Evolutionary conservation across 2,797 vertebrate genomes (phyloP), one percentile per base, ranked within the genome.

Genomic region (Nyctalus aviator): DNA sequence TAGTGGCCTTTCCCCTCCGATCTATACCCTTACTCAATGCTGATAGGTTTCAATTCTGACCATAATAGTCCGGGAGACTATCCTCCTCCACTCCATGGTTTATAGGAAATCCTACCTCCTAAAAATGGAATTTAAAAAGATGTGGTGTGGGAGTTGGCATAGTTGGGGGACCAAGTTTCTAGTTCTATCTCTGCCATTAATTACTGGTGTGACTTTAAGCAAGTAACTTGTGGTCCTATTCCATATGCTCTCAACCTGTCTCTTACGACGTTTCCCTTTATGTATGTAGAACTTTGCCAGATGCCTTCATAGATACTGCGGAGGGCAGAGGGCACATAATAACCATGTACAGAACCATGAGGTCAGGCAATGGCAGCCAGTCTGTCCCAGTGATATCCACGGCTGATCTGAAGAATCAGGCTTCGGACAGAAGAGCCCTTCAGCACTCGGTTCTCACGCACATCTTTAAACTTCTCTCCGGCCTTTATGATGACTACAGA

Each of bases 121-220:
- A 69, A 77, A 79, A 78, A 55, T 30, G 37, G 4, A 75, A 59
- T 44, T 78, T 25, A 76, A 32, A 64, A 79, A 87, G 69, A 20
- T 21, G 1, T 5, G 41, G 25, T 8, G 10, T 41, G 46, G 11
- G 27, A 30, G 15, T 1, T 7, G 21, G 17, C 30, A 81, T 4
- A 77, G n/a, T 0, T 27, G 46, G 46, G 17, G 90, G 66, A 73
- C 59, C 48, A 21, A 59, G 59, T 20, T 84, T 62, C 21, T 8
- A 81, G 35, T 17, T 86, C 32, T 46, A 15, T 8, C 5, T 75
- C 64, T 21, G 13, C 27, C 27, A 12, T 30, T 84, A 23, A 64
- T 14, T 8, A 79, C n/a, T 18, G 6, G n/a, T 32, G 5, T 48
- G 10, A 46, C 14, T 88, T 85, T 18, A 68, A 53, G n/a, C 4